Conservation (phyloP, 2,888 invertebrate species). For the Pyrocoelia pectoralis region DNA sequence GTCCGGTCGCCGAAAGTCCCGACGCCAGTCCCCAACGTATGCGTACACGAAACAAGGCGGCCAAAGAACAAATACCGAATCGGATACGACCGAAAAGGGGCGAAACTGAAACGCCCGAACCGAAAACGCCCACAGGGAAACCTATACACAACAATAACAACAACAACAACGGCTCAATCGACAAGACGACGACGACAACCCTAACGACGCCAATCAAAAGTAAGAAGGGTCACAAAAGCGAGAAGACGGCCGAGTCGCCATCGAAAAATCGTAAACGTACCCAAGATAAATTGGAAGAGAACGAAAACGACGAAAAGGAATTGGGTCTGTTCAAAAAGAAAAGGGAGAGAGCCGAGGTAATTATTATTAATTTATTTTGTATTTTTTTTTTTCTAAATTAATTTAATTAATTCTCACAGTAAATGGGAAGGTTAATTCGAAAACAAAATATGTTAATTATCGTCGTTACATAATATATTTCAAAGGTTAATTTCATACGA, state of each 20-base stretch:
- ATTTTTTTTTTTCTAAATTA: neutral
- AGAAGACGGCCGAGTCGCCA: conserved; percentile 64
- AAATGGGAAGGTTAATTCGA: too few species aligned
- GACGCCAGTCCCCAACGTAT: conserved; percentile 89
- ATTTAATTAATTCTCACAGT: neutral
- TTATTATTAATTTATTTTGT: too few species aligned
- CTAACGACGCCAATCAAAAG: conserved; percentile 58
- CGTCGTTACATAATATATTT: too few species aligned
- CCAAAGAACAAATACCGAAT: conserved; percentile 72
- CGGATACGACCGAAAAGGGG: conserved; percentile 68
- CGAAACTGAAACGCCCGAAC: conserved; percentile 53
- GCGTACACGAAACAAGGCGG: conserved; percentile 84
- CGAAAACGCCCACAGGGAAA: conserved; percentile 65
- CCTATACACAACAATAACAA: conserved; percentile 40
- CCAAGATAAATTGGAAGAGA: conserved; percentile 60
- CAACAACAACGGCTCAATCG: conserved; percentile 42
- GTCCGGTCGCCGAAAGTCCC: conserved; percentile 64
- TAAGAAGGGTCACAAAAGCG: conserved; percentile 55
- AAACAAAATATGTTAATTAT: too few species aligned
- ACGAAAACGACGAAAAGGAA: conserved; percentile 61
- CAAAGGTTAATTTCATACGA: too few species aligned
- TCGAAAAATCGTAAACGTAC: conserved; percentile 64
- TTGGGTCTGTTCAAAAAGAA: conserved; percentile 61
- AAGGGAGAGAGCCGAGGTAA: conserved; percentile 58
- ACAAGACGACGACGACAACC: conserved; percentile 40